phyloP scores from a whole-genome alignment of 1,140 invertebrate genomes.

The Heterodera schachtii region DNA sequence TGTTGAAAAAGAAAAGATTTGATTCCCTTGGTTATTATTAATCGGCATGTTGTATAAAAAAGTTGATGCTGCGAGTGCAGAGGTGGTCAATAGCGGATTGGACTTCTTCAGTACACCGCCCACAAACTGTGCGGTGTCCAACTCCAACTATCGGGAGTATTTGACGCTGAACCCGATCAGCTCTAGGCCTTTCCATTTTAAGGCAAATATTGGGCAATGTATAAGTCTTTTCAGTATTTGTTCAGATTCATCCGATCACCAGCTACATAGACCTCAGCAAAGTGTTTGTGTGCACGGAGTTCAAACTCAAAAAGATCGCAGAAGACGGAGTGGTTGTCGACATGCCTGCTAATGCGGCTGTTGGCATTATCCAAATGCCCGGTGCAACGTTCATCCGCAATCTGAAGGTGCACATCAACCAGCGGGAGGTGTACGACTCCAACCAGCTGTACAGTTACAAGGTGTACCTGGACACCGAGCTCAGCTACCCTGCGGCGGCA shows the following conservation, averaged over 20 bases:
- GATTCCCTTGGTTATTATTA: not conserved
- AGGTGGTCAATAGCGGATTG: not conserved
- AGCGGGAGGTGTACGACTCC: constrained; percentile 9
- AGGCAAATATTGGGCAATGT: not conserved
- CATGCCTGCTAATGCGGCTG: not conserved
- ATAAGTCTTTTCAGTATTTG: too few species aligned
- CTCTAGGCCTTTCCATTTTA: not conserved
- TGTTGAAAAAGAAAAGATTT: not conserved
- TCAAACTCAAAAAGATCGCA: not conserved
- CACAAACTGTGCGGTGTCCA: not conserved
- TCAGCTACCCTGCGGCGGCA: not conserved
- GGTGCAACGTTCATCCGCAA: not conserved
- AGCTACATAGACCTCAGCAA: constrained; percentile 11
- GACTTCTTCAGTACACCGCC: not conserved
- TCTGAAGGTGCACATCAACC: constrained; percentile 10
- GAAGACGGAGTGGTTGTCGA: not conserved
- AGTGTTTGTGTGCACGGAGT: not conserved
- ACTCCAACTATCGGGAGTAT: not conserved
- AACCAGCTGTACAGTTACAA: constrained; percentile 18
- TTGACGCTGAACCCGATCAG: not conserved
- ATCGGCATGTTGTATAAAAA: not conserved
- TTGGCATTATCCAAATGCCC: not conserved
- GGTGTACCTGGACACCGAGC: not conserved
- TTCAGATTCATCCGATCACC: constrained; percentile 10
- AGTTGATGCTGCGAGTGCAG: constrained; percentile 3